phyloP scores from a whole-genome alignment of 2,113 vertebrate genomes.

The Pitta sordida region DNA sequence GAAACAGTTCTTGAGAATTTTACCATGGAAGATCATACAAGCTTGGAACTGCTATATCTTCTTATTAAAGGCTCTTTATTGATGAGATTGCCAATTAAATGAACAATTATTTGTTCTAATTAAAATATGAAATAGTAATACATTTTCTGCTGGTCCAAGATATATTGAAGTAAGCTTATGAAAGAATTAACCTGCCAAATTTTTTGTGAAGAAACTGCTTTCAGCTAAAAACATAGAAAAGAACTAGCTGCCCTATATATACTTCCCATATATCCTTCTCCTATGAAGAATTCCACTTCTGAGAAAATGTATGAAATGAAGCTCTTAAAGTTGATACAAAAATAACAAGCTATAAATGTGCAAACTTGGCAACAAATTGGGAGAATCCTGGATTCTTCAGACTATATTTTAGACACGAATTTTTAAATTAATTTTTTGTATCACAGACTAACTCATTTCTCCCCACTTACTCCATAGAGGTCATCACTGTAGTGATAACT shows the following conservation, averaged over 20 bases:
- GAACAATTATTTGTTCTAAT: constrained; percentile 19
- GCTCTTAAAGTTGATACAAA: background rate
- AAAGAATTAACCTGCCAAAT: background rate
- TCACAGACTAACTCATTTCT: background rate
- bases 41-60: background rate
- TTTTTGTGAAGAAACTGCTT: constrained; percentile 23
- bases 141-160: background rate
- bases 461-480: background rate
- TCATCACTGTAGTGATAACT: background rate
- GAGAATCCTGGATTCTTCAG: background rate
- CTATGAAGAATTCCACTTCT: background rate
- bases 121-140: constrained; percentile 52
- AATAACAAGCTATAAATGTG: background rate
- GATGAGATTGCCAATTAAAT: constrained; percentile 28
- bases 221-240: constrained; percentile 8
- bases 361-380: background rate
- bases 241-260: background rate
- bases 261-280: background rate
- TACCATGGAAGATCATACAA: background rate
- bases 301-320: background rate
- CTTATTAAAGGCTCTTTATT: constrained; percentile 28
- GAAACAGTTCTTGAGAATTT: constrained; percentile 53
- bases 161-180: background rate
- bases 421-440: background rate
- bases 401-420: background rate